Conservation (phyloP, 2,797 vertebrate genomes). For the Pangasius mekongensis region DNA sequence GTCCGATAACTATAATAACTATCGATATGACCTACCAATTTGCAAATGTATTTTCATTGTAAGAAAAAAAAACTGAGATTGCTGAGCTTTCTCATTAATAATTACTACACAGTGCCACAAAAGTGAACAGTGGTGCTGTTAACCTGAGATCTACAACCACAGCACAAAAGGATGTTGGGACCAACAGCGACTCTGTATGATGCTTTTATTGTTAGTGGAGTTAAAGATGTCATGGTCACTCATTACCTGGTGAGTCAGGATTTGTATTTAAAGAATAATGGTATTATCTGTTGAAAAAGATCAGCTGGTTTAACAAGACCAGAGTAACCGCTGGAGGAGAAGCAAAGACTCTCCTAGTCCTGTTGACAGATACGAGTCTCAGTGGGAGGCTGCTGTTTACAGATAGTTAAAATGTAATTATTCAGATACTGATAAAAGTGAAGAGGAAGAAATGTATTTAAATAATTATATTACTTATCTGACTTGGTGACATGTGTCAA, state of each 20-base stretch:
- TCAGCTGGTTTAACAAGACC: background rate
- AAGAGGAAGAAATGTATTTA: background rate
- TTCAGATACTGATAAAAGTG: background rate
- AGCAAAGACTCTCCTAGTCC: background rate
- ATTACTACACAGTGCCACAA: background rate
- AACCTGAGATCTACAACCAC: background rate
- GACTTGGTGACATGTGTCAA: background rate
- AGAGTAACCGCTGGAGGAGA: background rate
- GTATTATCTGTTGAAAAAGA: background rate
- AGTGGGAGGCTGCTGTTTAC: background rate
- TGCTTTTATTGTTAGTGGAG: background rate
- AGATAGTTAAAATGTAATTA: background rate
- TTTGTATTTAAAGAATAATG: slow-evolving; percentile 1
- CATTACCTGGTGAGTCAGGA: background rate
- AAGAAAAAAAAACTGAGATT: background rate
- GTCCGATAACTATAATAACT: no score
- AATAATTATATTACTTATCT: background rate
- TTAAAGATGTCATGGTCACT: background rate
- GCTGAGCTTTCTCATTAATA: background rate
- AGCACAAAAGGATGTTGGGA: background rate
- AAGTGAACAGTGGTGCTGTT: background rate
- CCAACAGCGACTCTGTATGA: background rate
- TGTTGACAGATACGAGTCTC: background rate
- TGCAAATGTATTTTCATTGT: background rate
- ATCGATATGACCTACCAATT: background rate